Evolutionary conservation across 2,797 vertebrate genomes (phyloP).

Genomic region (Decapterus maruadsi): DNA sequence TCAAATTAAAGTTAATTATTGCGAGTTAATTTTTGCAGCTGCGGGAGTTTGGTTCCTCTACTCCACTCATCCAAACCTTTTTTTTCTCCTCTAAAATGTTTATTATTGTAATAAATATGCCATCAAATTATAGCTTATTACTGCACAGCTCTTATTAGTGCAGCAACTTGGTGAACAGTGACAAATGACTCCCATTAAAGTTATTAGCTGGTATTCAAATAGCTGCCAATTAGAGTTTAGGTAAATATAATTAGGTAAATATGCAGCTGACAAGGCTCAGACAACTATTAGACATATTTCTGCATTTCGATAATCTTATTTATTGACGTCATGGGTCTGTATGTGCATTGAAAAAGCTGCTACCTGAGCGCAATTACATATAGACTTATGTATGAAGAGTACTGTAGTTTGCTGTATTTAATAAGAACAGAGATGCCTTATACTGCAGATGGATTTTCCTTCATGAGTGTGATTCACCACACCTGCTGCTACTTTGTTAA

Average conservation of each 20-base stretch:
- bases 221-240: conserved; percentile 46
- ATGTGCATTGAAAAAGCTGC: not conserved
- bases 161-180: conserved; percentile 50
- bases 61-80: conserved; percentile 11
- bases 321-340: not conserved
- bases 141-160: conserved; percentile 35
- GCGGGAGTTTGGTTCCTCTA: conserved; percentile 1
- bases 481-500: conserved; percentile 40
- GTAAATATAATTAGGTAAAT: conserved; percentile 62
- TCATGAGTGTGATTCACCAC: conserved; percentile 14
- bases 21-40: conserved; percentile 18
- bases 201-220: conserved; percentile 59
- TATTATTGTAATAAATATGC: conserved; percentile 62
- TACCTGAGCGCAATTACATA: not conserved
- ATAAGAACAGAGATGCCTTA: conserved; percentile 4
- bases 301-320: conserved; percentile 1
- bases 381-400: not conserved
- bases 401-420: conserved; percentile 7
- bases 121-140: conserved; percentile 63
- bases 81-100: conserved; percentile 41
- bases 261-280: conserved; percentile 11
- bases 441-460: conserved; percentile 6
- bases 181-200: conserved; percentile 66
- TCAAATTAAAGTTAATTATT: conserved; percentile 1
- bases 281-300: not conserved